Evolutionary conservation across 2,113 vertebrate genomes (phyloP).

Genomic region (Paramormyrops kingsleyae): DNA sequence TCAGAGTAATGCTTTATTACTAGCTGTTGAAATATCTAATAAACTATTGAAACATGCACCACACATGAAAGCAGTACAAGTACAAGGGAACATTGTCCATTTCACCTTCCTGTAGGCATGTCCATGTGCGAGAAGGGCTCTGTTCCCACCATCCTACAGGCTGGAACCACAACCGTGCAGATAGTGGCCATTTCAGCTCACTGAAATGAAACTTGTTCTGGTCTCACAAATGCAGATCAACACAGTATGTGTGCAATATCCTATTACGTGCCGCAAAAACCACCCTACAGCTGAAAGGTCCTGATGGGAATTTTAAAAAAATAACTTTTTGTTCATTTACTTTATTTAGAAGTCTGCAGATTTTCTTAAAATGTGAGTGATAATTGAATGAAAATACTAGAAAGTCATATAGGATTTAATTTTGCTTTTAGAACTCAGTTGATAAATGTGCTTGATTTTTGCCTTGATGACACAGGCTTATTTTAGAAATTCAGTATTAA

Average conservation of each 20-base stretch:
- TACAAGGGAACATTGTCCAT: not conserved
- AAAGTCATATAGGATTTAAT: not conserved
- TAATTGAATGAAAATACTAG: not conserved
- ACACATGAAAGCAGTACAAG: not conserved
- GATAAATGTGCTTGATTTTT: not conserved
- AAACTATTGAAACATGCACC: not conserved
- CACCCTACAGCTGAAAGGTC: not conserved
- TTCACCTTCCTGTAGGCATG: not conserved
- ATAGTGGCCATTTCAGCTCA: not conserved
- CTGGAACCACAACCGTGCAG: not conserved
- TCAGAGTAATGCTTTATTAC: constrained; percentile 11
- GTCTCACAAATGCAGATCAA: not conserved
- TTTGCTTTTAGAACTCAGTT: not conserved
- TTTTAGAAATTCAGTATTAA: not conserved
- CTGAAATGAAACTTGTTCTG: not conserved
- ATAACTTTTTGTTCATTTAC: not conserved
- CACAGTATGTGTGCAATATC: not conserved
- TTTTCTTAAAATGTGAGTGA: not conserved
- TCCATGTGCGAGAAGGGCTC: not conserved
- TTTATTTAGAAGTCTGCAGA: not conserved
- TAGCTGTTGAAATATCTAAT: constrained; percentile 20
- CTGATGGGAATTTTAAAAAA: not conserved
- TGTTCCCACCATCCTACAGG: not conserved
- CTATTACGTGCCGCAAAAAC: not conserved
- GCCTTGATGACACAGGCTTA: not conserved